Percentiles rank a stretch among this genome's conserved stretches.
Evolutionary conservation across 2,113 vertebrate species (phyloP).

Genomic region (Hyla sarda): DNA sequence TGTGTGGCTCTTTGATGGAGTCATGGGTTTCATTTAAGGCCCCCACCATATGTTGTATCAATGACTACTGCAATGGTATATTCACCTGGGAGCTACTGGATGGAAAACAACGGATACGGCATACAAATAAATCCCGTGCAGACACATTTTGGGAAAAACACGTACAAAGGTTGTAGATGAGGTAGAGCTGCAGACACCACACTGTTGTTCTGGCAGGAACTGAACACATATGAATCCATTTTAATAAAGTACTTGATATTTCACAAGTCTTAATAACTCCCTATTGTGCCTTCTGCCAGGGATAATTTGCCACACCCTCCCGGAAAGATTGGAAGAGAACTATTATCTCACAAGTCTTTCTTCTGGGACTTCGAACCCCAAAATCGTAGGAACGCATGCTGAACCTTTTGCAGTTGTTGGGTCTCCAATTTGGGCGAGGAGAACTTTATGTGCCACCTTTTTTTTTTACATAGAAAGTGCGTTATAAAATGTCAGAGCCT

Average conservation of each 20-base stretch:
- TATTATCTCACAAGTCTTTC: background rate
- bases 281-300: background rate
- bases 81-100: background rate
- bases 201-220: background rate
- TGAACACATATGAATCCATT: background rate
- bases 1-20: background rate
- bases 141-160: background rate
- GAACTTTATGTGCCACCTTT: conserved; percentile 11
- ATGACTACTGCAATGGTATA: background rate
- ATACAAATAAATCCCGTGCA: background rate
- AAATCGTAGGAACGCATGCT: background rate
- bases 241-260: background rate
- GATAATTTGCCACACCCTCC: background rate
- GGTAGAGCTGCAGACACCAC: background rate
- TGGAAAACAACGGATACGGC: background rate
- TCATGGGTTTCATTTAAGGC: background rate
- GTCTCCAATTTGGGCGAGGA: conserved; percentile 3
- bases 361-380: background rate
- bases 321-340: background rate
- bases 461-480: background rate
- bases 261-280: background rate
- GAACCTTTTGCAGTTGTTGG: background rate
- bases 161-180: background rate
- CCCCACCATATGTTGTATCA: background rate
- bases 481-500: background rate